Conservation (phyloP, 2,888 invertebrate genomes). For the Ditula angustiorana region DNA sequence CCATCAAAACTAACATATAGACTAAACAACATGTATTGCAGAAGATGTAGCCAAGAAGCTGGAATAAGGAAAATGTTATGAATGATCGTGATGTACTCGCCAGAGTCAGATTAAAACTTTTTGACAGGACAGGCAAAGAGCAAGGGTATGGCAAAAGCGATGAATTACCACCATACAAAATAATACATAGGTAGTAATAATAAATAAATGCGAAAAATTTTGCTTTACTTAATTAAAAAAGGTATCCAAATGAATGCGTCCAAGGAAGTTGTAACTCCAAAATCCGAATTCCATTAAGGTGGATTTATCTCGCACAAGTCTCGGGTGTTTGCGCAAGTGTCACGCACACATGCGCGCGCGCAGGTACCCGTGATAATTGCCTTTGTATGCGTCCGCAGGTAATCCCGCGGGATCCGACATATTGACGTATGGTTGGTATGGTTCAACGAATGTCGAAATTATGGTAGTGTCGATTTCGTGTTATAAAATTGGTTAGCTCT, state of each 20-base stretch:
- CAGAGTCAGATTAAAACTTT: no score
- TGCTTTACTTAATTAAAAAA: background rate
- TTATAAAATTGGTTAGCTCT: background rate
- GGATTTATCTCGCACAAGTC: slow-evolving; percentile 71
- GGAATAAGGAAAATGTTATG: no score
- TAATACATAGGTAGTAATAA: no score
- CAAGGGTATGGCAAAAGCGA: no score
- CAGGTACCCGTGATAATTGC: slow-evolving; percentile 84
- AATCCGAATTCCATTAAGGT: slow-evolving; percentile 79
- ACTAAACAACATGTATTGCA: no score
- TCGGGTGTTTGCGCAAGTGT: slow-evolving; percentile 77
- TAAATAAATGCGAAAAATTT: no score
- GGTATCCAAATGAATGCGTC: slow-evolving; percentile 3
- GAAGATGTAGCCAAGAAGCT: no score
- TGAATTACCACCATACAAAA: no score
- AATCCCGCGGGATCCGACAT: slow-evolving; percentile 29
- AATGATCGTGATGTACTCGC: no score
- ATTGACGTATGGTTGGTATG: slow-evolving; percentile 27
- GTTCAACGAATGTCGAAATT: slow-evolving; percentile 6
- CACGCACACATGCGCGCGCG: slow-evolving; percentile 59
- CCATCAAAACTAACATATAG: no score
- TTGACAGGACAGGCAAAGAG: no score
- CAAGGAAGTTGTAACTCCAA: slow-evolving; percentile 68
- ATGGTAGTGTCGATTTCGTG: slow-evolving; percentile 18
- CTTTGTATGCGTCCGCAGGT: slow-evolving; percentile 66